phyloP scores from a whole-genome alignment of 2,888 invertebrate species.

The Hipparchia semele region DNA sequence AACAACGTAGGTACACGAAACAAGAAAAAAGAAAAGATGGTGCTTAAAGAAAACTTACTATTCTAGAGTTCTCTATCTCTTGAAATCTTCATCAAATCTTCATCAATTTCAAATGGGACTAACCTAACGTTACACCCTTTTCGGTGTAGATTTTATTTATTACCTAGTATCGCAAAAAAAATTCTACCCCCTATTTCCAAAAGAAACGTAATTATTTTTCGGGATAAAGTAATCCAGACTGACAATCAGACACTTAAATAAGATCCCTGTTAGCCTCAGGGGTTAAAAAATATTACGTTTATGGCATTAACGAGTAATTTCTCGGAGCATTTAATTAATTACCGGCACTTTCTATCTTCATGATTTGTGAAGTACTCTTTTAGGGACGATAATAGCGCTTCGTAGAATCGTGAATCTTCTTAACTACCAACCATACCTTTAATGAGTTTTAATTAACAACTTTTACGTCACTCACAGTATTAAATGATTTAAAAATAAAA shows the following conservation, averaged over 20 bases:
- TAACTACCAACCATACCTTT: constrained; percentile 72
- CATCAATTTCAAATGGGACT: neutral
- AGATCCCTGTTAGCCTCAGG: neutral
- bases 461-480: constrained; percentile 57
- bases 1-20: too few relatives aligned
- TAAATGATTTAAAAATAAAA: neutral
- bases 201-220: too few relatives aligned
- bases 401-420: constrained; percentile 77
- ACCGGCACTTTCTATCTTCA: constrained; percentile 57
- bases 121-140: neutral
- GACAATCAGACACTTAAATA: neutral
- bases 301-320: constrained; percentile 18
- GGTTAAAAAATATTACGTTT: neutral
- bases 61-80: too few relatives aligned
- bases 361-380: constrained; percentile 67
- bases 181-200: too few relatives aligned
- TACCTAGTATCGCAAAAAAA: too few relatives aligned
- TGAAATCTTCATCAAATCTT: neutral
- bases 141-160: too few relatives aligned
- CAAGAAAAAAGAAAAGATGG: too few relatives aligned
- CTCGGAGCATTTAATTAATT: constrained; percentile 13
- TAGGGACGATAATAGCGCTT: constrained; percentile 66
- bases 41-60: too few relatives aligned
- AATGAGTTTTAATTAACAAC: constrained; percentile 80
- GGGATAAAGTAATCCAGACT: too few relatives aligned